A percentile compares a stretch with the other conserved stretches of the same genome.
These are phyloP conservation scores for Megalonaias nervosa DNA, from an alignment of 1,140 invertebrate genomes.

Conservation along the genomic window DNA sequence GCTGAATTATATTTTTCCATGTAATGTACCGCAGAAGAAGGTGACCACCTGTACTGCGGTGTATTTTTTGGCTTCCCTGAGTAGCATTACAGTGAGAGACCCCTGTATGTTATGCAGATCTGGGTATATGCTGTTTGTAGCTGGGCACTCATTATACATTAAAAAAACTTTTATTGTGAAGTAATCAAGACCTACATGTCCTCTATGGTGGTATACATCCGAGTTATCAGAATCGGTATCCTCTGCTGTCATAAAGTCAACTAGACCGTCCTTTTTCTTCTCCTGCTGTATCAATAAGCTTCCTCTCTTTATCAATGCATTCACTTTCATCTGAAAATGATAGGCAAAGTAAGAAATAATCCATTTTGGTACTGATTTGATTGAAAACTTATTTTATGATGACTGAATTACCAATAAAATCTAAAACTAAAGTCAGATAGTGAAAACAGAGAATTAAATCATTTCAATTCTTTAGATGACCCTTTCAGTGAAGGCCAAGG, in stretches of 20 bases:
- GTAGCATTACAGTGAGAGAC: too few relatives aligned
- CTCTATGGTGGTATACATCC: conserved; percentile 87
- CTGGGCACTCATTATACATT: too few relatives aligned
- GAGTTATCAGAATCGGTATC: conserved; percentile 84
- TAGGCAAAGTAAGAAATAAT: conserved; percentile 5
- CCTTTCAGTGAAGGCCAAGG: too few relatives aligned
- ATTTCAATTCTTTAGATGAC: too few relatives aligned
- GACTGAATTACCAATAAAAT: neutral
- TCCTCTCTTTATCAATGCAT: conserved; percentile 92
- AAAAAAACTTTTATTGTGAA: too few relatives aligned
- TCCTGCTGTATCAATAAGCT: conserved; percentile 84
- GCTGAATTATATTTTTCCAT: too few relatives aligned
- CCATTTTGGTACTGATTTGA: neutral
- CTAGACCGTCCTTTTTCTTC: conserved; percentile 82
- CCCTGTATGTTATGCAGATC: too few relatives aligned
- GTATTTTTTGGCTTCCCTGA: too few relatives aligned
- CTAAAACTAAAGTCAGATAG: neutral
- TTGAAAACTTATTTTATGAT: neutral
- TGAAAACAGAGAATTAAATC: conserved; percentile 1
- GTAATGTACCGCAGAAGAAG: too few relatives aligned
- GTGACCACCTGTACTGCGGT: too few relatives aligned
- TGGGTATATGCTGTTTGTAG: too few relatives aligned
- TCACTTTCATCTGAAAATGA: conserved; percentile 70
- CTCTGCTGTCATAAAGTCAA: conserved; percentile 81
- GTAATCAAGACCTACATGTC: conserved; percentile 74